Conservation (phyloP, 2,113 vertebrate species). For the Hiodon alosoides region DNA sequence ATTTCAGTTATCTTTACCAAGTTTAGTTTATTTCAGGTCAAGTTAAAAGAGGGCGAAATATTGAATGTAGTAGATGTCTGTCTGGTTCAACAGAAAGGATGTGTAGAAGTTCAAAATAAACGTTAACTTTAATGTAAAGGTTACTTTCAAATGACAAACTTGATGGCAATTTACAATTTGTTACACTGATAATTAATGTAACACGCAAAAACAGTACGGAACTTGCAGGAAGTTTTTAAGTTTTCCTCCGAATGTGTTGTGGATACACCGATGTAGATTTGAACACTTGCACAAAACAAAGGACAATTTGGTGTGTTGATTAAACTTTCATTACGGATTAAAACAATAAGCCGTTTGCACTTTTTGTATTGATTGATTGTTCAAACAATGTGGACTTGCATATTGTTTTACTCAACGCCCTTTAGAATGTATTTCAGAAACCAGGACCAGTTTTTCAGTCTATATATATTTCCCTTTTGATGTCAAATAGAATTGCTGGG, state of each 20-base stretch:
- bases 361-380: not conserved
- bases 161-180: conserved; percentile 44
- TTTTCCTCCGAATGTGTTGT: no score
- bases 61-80: no score
- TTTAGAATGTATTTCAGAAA: no score
- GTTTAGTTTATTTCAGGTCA: no score
- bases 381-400: no score
- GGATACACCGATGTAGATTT: no score
- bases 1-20: no score
- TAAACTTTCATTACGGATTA: no score
- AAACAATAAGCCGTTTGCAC: not conserved
- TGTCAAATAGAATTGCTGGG: conserved; percentile 12
- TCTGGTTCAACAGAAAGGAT: not conserved
- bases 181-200: conserved; percentile 34
- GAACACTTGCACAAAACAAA: not conserved
- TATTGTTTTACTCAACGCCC: no score
- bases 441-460: no score
- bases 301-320: not conserved
- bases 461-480: not conserved
- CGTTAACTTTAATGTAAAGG: conserved; percentile 44
- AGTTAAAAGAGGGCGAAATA: no score
- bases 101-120: conserved; percentile 45
- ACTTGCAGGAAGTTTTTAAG: conserved; percentile 17
- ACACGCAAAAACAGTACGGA: conserved; percentile 32
- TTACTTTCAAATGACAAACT: conserved; percentile 39